Evolutionary conservation across 2,888 invertebrate genomes (phyloP), one percentile per base, ranked within the genome.

Genomic region (Exephanes ischioxanthus): DNA sequence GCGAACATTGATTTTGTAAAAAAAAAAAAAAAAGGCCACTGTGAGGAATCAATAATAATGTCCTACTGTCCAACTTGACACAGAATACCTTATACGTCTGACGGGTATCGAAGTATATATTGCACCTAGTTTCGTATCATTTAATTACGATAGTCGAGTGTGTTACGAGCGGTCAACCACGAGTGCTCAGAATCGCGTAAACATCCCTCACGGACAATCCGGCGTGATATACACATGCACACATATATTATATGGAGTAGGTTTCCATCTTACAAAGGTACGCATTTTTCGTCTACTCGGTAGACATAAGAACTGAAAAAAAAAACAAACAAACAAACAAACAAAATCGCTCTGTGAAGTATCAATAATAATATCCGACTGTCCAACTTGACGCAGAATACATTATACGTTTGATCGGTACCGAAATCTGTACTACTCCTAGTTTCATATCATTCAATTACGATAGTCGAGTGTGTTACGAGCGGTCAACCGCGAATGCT

Each of bases 111-210:
- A 30, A 61, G 33, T 33, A 33, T 9, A 61, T 6, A 33, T n/a
- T 2, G 14, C n/a, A n/a, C 4, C 67, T 26, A 55, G 61, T 61
- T 66, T 22, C 53, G 37, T 61, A 33, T 83, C 68, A 61, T 68
- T 30, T 68, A 58, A 61, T 61, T 61, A 61, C 61, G 61, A 61
- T 26, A 61, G 61, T 2, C 61, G 33, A 33, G 61, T 26, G 33
- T 16, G 61, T 61, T 30, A 30, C 19, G 61, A 61, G 33, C 33
- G 30, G 61, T 33, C 61, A 61, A 61, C 61, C 61, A 33, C 70
- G 63, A 80, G 80, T 80, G 84, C 66, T 79, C 70, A 71, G 66
- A 80, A 80, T 80, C 75, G 37, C 80, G 70, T n/a, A 19, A 70
- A 71, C n/a, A 33, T n/a, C 30, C 26, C 30, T 71, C 55, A 19